Base-by-base conservation (phyloP, 2,888 invertebrate species). In the Celastrina argiolus region DNA sequence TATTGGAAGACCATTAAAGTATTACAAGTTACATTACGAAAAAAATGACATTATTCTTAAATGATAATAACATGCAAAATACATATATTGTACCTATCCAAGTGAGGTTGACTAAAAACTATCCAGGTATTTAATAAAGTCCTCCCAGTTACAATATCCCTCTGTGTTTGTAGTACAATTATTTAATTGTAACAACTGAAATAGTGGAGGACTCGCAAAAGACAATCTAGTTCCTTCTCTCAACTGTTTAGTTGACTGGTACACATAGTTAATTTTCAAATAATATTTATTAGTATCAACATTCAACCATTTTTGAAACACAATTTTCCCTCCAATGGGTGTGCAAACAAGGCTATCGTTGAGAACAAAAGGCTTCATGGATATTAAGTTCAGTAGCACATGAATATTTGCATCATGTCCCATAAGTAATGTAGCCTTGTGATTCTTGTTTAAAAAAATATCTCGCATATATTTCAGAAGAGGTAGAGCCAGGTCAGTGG, bases 381-480 rank as follows among this genome's bases (percentile, higher is more conserved):
- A 67, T 71, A 91, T 74, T 8, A 80, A 75, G 2, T 78, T 83
- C 1, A 88, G 68, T 0, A 89, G 56, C 0, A 88, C 86, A 51
- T 83, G 84, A 3, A 89, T 75, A 68, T 90, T 91, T 1, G 87
- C 84, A 74, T 89, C 89, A 69, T 91, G 90, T 0, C 88, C 90
- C 84, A 88, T 87, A 0, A 91, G 69, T 12, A 89, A 71, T 0
- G 76, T 73, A 0, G 87, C 75, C 75, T 81, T 87, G 2, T 81
- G 76, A 0, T 63, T 41, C 10, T 73, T 63, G 31, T 78, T 75
- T 2, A 82, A 64, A 63, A 88, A 80, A 14, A 83, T 74, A 2
- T 78, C 72, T 1, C 73, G 74, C 64, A 91, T 79, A 69, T 80
- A 86, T 56, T 76, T 74, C 1, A 88, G 41, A 26, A 91, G 71